These are phyloP conservation scores for Thymallus thymallus DNA, from an alignment of 2,113 vertebrate genomes.

Conservation along the genomic window DNA sequence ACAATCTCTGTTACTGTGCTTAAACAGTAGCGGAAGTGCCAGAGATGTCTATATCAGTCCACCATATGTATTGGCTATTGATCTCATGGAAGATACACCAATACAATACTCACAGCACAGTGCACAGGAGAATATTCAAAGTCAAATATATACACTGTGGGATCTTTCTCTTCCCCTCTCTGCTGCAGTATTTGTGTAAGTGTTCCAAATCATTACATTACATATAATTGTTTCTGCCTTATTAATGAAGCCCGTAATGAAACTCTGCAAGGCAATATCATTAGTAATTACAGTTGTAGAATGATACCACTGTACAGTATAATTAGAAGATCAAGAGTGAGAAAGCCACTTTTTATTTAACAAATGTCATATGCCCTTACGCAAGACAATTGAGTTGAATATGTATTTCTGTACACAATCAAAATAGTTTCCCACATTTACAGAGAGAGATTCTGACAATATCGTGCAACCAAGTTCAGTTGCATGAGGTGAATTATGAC, in stretches of 20 bases:
- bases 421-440: slow-evolving; percentile 7
- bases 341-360: slow-evolving; percentile 59
- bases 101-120: slow-evolving; percentile 6
- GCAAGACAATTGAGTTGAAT: slow-evolving; percentile 32
- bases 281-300: slow-evolving; percentile 62
- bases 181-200: slow-evolving; percentile 37
- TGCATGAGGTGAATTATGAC: neutral
- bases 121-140: slow-evolving; percentile 8
- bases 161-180: slow-evolving; percentile 23
- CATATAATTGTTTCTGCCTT: slow-evolving; percentile 42
- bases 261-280: slow-evolving; percentile 64
- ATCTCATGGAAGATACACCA: slow-evolving; percentile 18
- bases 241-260: slow-evolving; percentile 66
- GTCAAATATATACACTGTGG: slow-evolving; percentile 16
- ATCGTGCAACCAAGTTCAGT: neutral
- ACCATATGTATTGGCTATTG: neutral
- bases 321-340: slow-evolving; percentile 63
- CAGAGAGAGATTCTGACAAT: too few relatives aligned
- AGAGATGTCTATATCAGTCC: neutral
- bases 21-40: too few relatives aligned
- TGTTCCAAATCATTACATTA: slow-evolving; percentile 47
- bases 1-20: too few relatives aligned
- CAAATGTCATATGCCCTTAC: slow-evolving; percentile 45
- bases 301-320: slow-evolving; percentile 45
- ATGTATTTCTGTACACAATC: slow-evolving; percentile 41